Base-by-base conservation (phyloP, 2,888 invertebrate genomes). In the Drosophila putrida region DNA sequence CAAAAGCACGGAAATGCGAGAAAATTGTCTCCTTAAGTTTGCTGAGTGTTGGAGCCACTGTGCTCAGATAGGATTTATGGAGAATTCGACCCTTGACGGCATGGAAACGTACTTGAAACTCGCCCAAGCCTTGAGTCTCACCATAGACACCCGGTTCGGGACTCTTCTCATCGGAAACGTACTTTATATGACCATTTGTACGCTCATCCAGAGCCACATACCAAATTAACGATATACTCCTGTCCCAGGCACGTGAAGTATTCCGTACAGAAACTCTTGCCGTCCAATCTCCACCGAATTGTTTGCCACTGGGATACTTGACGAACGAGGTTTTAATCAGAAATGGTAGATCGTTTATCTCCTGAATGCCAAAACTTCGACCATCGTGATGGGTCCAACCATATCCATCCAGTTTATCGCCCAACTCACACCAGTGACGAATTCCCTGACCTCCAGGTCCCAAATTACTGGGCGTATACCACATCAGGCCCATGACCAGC, bases 371-470 rank as follows among this genome's bases (percentile, higher is more conserved):
- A 93, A 99, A 99, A 6, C 95, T 95, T 38, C 95, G 94, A 0
- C 99, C 99, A 91, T 99, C 99, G 90, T 99, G 99, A 75, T 97
- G 95, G 5, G 95, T 92, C 99, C 99, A 99, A 0, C 97, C 97
- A 90, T 98, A 96, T 43, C 95, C 94, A 4, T 95, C 94, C 43
- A 98, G 92, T 80, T 95, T 94, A 90, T 98, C 98, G 31, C 95
- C 95, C 91, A 98, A 97, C 64, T 98, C 96, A 91, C 98, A 99
- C 97, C 97, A 97, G 91, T 99, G 98, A 93, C 97, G 94, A 38
- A 97, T 95, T 0, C 97, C 97, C 74, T 96, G 96, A 73, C 96
- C 96, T 35, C 95, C 95, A 1, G 95, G 94, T 0, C 94, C 93
- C 28, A 96, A 89, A 77, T 94, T 93, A 2, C 94, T 94, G 0